Evolutionary conservation across 2,888 invertebrate species (phyloP).

Genomic region (Oscheius sp.): DNA sequence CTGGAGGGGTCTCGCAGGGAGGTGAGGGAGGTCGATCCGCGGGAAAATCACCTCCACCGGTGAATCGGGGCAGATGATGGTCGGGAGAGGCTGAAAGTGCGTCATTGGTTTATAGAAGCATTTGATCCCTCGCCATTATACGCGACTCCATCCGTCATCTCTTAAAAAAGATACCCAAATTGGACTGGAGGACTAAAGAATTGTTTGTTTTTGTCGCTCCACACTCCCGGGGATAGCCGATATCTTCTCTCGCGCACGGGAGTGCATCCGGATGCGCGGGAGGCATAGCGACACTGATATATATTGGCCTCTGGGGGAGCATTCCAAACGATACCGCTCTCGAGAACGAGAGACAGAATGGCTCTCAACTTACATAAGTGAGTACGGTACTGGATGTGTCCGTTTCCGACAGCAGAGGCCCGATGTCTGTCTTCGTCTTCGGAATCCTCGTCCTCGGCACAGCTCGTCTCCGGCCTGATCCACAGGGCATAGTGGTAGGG

Average conservation of each 20-base stretch:
- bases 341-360: neutral
- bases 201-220: conserved; percentile 22
- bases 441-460: conserved; percentile 49
- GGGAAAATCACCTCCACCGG: conserved; percentile 42
- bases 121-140: neutral
- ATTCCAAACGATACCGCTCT: conserved; percentile 1
- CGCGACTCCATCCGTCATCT: neutral
- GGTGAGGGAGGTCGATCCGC: conserved; percentile 52
- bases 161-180: too few relatives aligned
- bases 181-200: neutral
- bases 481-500: conserved; percentile 72
- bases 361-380: conserved; percentile 26
- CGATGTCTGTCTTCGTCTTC: conserved; percentile 31
- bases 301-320: conserved; percentile 31
- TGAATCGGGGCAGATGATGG: conserved; percentile 14
- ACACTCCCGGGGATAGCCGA: conserved; percentile 11
- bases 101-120: too few relatives aligned
- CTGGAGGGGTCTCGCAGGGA: conserved; percentile 48
- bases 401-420: conserved; percentile 30
- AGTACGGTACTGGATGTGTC: conserved; percentile 34
- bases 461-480: conserved; percentile 66
- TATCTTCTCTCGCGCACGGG: conserved; percentile 9
- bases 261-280: conserved; percentile 34
- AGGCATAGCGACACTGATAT: conserved; percentile 36
- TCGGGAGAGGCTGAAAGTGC: conserved; percentile 31